Evolutionary conservation across 30 jellyfish, hydroid and myxozoan species (phyloP).

Genomic region (Aurelia sp.): DNA sequence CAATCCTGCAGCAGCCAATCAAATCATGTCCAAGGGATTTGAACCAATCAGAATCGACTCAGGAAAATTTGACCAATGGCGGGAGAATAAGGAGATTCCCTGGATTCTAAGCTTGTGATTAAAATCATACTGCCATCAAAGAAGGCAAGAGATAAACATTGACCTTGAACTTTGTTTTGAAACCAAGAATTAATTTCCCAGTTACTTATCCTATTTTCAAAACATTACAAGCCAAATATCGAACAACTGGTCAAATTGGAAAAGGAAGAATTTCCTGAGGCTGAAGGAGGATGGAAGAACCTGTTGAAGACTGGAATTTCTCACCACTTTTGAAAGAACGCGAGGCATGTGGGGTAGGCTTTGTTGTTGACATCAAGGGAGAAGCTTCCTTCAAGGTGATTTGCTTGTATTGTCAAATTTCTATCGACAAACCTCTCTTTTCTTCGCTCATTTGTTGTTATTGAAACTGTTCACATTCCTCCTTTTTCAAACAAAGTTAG

Average conservation of each 20-base stretch:
- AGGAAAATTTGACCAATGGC: slow-evolving; percentile 7
- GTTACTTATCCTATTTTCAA: no score
- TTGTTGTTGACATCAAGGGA: slow-evolving; percentile 92
- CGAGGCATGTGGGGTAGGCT: slow-evolving; percentile 95
- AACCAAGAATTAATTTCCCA: no score
- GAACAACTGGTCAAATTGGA: no score
- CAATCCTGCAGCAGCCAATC: background rate
- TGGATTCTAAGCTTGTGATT: background rate
- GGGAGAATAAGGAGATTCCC: slow-evolving; percentile 50
- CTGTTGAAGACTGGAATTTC: background rate
- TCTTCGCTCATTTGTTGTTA: no score
- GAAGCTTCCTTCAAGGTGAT: slow-evolving; percentile 67
- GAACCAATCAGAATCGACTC: background rate
- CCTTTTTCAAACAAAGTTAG: no score
- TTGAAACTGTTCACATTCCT: no score
- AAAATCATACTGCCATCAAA: background rate
- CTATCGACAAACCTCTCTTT: no score
- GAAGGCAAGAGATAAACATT: no score
- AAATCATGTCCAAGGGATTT: background rate
- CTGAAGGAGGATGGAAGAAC: slow-evolving; percentile 28
- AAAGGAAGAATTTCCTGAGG: no score
- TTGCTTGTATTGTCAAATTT: no score
- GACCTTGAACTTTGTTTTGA: no score
- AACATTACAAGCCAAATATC: no score
- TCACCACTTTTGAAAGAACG: slow-evolving; percentile 72